Evolutionary conservation across 2,797 vertebrate genomes (phyloP).

Genomic region (Choloepus didactylus): DNA sequence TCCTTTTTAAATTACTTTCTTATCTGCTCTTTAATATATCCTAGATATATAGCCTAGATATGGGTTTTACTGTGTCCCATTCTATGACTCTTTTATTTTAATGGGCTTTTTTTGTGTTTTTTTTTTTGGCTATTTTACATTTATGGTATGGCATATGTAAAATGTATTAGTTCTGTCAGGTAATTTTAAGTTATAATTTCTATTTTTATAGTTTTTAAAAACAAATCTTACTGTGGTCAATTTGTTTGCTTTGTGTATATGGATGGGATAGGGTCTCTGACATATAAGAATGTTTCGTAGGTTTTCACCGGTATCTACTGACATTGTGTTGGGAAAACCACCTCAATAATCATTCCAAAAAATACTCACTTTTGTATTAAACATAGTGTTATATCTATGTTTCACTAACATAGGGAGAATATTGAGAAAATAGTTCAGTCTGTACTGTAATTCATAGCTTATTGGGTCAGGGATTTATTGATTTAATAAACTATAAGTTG

Average conservation of each 20-base stretch:
- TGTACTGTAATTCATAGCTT: background rate
- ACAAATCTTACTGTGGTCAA: background rate
- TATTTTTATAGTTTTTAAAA: constrained; percentile 2
- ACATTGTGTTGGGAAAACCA: background rate
- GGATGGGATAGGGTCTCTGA: background rate
- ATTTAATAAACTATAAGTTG: background rate
- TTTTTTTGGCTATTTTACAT: background rate
- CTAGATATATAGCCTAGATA: background rate
- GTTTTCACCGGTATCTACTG: background rate
- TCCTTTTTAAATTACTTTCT: background rate
- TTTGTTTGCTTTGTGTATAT: background rate
- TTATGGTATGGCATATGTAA: background rate
- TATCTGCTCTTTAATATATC: background rate
- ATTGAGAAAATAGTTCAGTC: background rate
- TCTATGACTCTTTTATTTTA: constrained; percentile 10
- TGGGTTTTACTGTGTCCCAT: background rate
- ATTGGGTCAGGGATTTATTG: background rate
- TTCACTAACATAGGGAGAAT: background rate
- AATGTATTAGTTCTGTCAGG: background rate
- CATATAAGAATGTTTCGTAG: background rate
- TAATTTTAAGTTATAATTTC: background rate
- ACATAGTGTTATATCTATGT: background rate
- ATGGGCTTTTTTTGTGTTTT: too few relatives aligned
- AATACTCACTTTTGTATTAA: constrained; percentile 7
- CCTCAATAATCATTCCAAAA: background rate